Percentiles rank a stretch among this genome's conserved stretches.
phyloP scores from a whole-genome alignment of 2,113 vertebrate genomes.

The Rhabdomys dilectus region DNA sequence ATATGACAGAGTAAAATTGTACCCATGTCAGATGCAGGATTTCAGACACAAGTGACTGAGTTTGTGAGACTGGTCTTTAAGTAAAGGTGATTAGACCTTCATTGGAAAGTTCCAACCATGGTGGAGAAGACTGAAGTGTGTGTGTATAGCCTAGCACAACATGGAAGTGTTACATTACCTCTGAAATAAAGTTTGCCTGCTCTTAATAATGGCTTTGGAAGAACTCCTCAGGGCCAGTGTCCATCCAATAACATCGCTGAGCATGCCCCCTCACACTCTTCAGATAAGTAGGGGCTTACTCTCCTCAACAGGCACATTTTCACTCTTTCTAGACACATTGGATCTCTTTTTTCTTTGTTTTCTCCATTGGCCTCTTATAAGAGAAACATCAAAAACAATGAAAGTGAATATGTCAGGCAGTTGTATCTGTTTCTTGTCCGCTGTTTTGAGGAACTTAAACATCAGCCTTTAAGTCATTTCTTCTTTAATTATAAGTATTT shows the following conservation, averaged over 20 bases:
- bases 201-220: neutral
- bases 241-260: too few relatives aligned
- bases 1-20: accelerated
- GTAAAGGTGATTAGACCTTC: neutral
- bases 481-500: neutral
- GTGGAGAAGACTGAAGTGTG: too few relatives aligned
- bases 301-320: neutral
- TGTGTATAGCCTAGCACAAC: neutral
- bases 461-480: neutral
- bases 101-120: neutral
- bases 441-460: neutral
- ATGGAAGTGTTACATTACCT: neutral
- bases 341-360: neutral
- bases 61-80: neutral
- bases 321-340: neutral
- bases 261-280: neutral
- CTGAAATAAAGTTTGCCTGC: too few relatives aligned
- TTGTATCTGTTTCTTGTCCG: neutral
- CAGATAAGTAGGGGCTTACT: neutral
- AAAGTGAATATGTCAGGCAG: neutral
- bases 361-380: neutral
- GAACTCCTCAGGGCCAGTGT: neutral
- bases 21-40: neutral
- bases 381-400: neutral
- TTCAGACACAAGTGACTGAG: neutral